These are phyloP conservation scores for Pseudoatta argentina DNA, from an alignment of 1,140 invertebrate genomes.

Conservation along the genomic window DNA sequence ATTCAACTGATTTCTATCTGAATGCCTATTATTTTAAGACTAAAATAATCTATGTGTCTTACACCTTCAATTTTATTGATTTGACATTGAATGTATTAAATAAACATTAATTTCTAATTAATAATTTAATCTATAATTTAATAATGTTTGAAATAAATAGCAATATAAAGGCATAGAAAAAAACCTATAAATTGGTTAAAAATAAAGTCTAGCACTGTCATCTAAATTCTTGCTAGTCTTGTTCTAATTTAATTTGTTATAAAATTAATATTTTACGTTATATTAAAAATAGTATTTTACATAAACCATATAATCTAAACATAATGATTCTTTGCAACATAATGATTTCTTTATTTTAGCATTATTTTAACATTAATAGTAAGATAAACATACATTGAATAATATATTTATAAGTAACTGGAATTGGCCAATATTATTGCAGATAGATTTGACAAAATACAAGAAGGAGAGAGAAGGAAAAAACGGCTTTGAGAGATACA, in stretches of 20 bases:
- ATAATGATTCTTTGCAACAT: background rate
- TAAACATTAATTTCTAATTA: background rate
- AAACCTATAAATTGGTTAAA: background rate
- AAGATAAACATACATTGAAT: background rate
- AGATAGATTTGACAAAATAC: background rate
- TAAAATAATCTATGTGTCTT: slow-evolving; percentile 1
- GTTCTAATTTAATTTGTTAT: background rate
- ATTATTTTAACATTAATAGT: background rate
- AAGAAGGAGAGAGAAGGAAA: background rate
- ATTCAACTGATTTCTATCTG: slow-evolving; percentile 12
- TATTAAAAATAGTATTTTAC: background rate
- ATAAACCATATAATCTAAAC: background rate
- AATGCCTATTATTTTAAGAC: slow-evolving; percentile 15
- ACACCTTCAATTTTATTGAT: background rate
- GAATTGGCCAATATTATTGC: background rate
- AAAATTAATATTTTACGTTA: background rate
- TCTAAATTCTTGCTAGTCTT: too few species aligned
- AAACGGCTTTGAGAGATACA: background rate
- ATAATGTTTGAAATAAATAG: background rate
- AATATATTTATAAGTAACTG: background rate
- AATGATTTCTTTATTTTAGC: too few species aligned
- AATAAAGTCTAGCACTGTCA: background rate
- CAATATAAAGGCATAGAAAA: background rate
- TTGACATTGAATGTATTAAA: background rate
- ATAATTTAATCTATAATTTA: background rate